phyloP scores from a whole-genome alignment of 2,113 vertebrate genomes.

The Thunnus thynnus region DNA sequence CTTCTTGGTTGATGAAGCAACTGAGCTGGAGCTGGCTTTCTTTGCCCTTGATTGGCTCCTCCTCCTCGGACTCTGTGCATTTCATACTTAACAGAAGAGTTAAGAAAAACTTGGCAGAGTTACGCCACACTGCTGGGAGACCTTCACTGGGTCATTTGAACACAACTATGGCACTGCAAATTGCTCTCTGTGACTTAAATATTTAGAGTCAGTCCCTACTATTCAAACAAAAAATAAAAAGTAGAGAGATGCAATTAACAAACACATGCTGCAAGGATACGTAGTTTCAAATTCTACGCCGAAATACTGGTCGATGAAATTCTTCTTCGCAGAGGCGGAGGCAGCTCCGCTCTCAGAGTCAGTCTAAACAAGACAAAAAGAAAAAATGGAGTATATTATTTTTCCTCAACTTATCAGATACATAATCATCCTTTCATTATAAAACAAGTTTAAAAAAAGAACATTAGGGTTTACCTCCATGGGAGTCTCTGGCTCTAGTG shows the following conservation, averaged over 20 bases:
- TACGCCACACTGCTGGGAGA: not conserved
- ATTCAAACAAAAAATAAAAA: not conserved
- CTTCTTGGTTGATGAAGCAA: slow-evolving; percentile 99
- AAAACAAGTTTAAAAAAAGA: not conserved
- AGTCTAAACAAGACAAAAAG: slow-evolving; percentile 66
- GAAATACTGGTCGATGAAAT: slow-evolving; percentile 98
- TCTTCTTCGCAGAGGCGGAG: slow-evolving; percentile 92
- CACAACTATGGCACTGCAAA: not conserved
- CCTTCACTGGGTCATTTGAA: not conserved
- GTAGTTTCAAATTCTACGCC: slow-evolving; percentile 96
- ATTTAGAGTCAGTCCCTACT: not conserved
- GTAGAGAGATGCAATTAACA: not conserved
- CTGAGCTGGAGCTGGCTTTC: slow-evolving; percentile 97
- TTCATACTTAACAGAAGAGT: slow-evolving; percentile 92
- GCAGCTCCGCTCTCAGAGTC: slow-evolving; percentile 78
- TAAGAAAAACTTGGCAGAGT: slow-evolving; percentile 64
- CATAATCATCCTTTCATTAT: not conserved
- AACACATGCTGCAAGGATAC: slow-evolving; percentile 89
- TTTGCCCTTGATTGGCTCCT: slow-evolving; percentile 95
- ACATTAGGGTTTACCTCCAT: slow-evolving; percentile 88
- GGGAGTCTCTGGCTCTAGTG: slow-evolving; percentile 89
- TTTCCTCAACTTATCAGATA: not conserved
- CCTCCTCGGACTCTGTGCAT: slow-evolving; percentile 96
- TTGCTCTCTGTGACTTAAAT: not conserved
- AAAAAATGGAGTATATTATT: not conserved